Evolutionary conservation across 2,113 vertebrate genomes (phyloP).

Genomic region (Meles meles): DNA sequence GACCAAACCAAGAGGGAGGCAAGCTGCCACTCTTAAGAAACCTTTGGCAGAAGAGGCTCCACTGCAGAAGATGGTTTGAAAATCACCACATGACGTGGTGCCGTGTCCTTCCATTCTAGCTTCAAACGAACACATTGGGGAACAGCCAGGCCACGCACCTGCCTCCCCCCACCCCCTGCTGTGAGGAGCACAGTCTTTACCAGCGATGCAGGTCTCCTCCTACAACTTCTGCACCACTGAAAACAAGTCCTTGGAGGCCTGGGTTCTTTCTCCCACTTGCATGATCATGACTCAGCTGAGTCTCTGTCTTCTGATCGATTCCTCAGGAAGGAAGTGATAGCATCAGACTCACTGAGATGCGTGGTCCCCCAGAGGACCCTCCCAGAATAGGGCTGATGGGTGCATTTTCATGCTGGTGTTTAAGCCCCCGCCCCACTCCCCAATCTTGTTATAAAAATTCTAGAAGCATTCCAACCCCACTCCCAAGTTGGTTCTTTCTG

Average conservation of each 20-base stretch:
- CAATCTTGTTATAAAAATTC: neutral
- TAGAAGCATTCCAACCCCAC: neutral
- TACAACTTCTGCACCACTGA: neutral
- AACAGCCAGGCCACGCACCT: accelerated
- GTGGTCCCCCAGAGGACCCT: neutral
- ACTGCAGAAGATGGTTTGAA: neutral
- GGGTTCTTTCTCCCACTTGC: neutral
- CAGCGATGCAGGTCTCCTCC: neutral
- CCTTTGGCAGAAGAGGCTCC: neutral
- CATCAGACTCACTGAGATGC: neutral
- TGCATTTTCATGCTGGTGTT: neutral
- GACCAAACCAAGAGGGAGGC: neutral
- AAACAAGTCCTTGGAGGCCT: neutral
- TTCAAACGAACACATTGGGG: neutral
- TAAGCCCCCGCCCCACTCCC: too few relatives aligned
- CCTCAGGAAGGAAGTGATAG: accelerated
- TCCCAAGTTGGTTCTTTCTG: neutral
- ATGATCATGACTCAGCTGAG: neutral
- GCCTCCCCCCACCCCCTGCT: too few relatives aligned
- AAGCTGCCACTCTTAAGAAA: neutral
- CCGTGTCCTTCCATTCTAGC: neutral
- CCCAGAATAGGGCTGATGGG: neutral
- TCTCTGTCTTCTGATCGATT: neutral
- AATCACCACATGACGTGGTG: accelerated
- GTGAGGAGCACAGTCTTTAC: neutral